phyloP scores from a whole-genome alignment of 1,140 invertebrate species.

The Pseudachorutes palmiensis region DNA sequence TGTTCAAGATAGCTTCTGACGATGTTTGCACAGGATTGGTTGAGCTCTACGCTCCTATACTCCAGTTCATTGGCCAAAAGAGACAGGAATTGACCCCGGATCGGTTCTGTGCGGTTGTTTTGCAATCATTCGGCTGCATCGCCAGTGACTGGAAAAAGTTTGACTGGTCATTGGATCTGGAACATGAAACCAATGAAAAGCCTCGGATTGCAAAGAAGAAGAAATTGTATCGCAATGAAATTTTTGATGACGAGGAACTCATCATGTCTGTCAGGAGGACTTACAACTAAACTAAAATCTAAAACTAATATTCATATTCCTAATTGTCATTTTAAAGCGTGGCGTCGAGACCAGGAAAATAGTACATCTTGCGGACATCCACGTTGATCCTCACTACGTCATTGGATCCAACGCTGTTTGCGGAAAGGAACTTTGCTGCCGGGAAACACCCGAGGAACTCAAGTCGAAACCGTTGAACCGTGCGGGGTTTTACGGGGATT shows the following conservation, averaged over 20 bases:
- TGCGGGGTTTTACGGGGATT: slow-evolving; percentile 46
- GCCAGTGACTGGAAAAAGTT: slow-evolving; percentile 14
- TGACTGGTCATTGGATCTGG: not conserved
- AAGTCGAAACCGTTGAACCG: slow-evolving; percentile 26
- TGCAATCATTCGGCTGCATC: slow-evolving; percentile 31
- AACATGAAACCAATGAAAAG: not conserved
- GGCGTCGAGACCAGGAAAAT: slow-evolving; percentile 42
- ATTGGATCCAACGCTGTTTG: slow-evolving; percentile 46
- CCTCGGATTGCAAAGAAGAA: too few relatives aligned
- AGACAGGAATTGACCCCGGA: slow-evolving; percentile 23
- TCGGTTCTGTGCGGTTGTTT: slow-evolving; percentile 33
- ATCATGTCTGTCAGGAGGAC: too few relatives aligned
- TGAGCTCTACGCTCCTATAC: slow-evolving; percentile 26
- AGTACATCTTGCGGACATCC: slow-evolving; percentile 49
- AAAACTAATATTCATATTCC: too few relatives aligned
- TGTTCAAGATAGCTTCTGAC: slow-evolving; percentile 29
- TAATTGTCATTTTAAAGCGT: too few relatives aligned
- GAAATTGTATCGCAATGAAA: too few relatives aligned
- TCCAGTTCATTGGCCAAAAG: slow-evolving; percentile 28
- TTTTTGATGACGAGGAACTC: too few relatives aligned
- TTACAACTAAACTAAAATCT: too few relatives aligned
- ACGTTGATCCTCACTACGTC: slow-evolving; percentile 47
- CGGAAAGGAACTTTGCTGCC: slow-evolving; percentile 47
- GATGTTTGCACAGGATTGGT: slow-evolving; percentile 35
- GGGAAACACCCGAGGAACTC: slow-evolving; percentile 37